Conservation (phyloP, 2,888 invertebrate genomes). For the Malthinus seriepunctatus region DNA sequence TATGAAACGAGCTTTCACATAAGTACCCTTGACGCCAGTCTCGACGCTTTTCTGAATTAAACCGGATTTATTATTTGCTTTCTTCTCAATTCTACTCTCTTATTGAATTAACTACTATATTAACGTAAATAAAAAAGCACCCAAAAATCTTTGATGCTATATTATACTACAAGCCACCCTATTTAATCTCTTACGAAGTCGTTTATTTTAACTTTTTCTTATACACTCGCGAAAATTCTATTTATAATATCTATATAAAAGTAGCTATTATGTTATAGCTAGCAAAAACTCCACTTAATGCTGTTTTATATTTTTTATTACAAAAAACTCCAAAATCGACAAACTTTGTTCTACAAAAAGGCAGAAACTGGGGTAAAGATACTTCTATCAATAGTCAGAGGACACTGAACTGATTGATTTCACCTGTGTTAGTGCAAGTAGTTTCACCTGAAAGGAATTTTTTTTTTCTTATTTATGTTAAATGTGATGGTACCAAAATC, state of each 20-base stretch:
- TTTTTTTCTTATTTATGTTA: too few relatives aligned
- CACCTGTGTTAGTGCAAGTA: too few relatives aligned
- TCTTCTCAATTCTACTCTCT: slow-evolving; percentile 9
- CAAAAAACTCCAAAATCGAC: too few relatives aligned
- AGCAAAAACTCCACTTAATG: background rate
- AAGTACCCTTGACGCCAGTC: slow-evolving; percentile 28
- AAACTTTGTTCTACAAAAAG: too few relatives aligned
- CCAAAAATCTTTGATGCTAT: background rate
- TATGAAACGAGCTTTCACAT: slow-evolving; percentile 29
- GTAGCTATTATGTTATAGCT: background rate
- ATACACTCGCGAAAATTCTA: slow-evolving; percentile 1
- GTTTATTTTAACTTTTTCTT: slow-evolving; percentile 1
- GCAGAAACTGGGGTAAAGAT: too few relatives aligned
- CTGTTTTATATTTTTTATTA: too few relatives aligned
- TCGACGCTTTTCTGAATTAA: slow-evolving; percentile 26
- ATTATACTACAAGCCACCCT: background rate
- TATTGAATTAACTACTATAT: slow-evolving; percentile 13
- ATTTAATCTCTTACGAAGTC: background rate
- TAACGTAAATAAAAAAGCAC: slow-evolving; percentile 13
- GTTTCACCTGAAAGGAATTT: too few relatives aligned
- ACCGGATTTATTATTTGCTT: slow-evolving; percentile 22
- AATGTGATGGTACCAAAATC: too few relatives aligned
- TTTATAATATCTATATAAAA: background rate
- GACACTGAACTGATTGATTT: too few relatives aligned
- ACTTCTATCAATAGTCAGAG: too few relatives aligned